A percentile compares a stretch with the other conserved stretches of the same genome.
These are phyloP conservation scores for Seriola aureovittata DNA, from an alignment of 2,113 vertebrate species.

Conservation along the genomic window DNA sequence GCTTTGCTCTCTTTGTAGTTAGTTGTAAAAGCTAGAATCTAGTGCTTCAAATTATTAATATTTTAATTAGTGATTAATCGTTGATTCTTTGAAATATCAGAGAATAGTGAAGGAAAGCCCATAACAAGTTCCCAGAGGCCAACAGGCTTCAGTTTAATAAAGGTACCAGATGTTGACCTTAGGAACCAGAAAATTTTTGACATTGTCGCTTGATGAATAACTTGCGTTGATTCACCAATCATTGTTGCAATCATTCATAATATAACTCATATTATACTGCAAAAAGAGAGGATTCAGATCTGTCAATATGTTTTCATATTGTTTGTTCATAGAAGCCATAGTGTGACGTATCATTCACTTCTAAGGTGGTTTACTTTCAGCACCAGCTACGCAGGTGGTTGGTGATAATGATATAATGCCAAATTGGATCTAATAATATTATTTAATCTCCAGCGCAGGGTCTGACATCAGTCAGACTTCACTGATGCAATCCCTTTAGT, in stretches of 20 bases:
- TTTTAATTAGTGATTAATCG: background rate
- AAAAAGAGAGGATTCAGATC: background rate
- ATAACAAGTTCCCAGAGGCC: background rate
- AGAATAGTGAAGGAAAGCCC: background rate
- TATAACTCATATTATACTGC: background rate
- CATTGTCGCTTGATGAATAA: background rate
- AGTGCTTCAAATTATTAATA: background rate
- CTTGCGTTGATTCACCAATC: background rate
- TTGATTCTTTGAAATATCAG: background rate
- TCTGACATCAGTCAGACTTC: slow-evolving; percentile 50
- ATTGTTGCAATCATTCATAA: background rate
- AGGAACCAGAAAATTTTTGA: background rate
- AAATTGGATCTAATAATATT: slow-evolving; percentile 39
- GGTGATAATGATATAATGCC: slow-evolving; percentile 11
- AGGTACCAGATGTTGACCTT: too few species aligned
- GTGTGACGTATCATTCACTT: background rate
- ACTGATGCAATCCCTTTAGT: slow-evolving; percentile 67
- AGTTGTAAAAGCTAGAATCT: background rate
- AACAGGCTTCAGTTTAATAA: background rate
- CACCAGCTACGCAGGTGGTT: background rate
- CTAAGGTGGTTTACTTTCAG: slow-evolving; percentile 4
- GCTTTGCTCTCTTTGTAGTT: background rate
- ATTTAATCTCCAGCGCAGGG: slow-evolving; percentile 12
- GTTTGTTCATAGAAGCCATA: background rate
- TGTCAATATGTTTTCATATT: background rate